Evolutionary conservation across 1,140 invertebrate species (phyloP).

Genomic region (Eriocheir sinensis): DNA sequence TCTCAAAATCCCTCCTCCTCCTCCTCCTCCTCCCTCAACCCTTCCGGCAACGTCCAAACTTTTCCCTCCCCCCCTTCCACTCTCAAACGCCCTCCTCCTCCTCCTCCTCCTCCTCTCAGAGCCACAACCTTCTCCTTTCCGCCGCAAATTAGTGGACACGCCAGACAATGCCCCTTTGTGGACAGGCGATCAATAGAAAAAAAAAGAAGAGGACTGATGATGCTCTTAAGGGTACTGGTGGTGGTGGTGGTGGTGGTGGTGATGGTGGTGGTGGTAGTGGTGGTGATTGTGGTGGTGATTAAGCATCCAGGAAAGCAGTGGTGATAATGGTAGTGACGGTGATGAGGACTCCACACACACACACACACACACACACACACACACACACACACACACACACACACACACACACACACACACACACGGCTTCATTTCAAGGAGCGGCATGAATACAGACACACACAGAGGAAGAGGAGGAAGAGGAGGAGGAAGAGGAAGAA

Average conservation of each 20-base stretch:
- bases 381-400: too few species aligned
- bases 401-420: too few species aligned
- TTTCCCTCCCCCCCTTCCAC: too few species aligned
- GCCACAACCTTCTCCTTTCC: background rate
- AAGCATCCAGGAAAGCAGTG: background rate
- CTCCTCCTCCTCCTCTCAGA: background rate
- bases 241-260: conserved; percentile 31
- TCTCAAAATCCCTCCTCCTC: background rate
- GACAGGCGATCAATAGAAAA: conserved; percentile 33
- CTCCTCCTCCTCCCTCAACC: background rate
- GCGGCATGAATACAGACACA: too few species aligned
- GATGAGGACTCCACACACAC: too few species aligned
- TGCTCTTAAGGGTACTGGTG: background rate
- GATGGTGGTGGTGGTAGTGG: background rate
- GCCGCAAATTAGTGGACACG: conserved; percentile 53
- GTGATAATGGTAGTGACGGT: background rate
- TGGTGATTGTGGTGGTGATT: background rate
- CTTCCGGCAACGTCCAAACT: too few species aligned
- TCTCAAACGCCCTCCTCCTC: too few species aligned
- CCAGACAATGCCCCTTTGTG: conserved; percentile 49
- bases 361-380: too few species aligned
- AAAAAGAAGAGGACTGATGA: background rate
- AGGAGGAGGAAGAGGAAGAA: too few species aligned
- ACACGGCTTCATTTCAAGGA: too few species aligned
- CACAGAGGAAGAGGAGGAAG: too few species aligned